Percentiles rank a stretch among this genome's conserved stretches.
phyloP scores from a whole-genome alignment of 2,113 vertebrate species.

The Prionailurus viverrinus region DNA sequence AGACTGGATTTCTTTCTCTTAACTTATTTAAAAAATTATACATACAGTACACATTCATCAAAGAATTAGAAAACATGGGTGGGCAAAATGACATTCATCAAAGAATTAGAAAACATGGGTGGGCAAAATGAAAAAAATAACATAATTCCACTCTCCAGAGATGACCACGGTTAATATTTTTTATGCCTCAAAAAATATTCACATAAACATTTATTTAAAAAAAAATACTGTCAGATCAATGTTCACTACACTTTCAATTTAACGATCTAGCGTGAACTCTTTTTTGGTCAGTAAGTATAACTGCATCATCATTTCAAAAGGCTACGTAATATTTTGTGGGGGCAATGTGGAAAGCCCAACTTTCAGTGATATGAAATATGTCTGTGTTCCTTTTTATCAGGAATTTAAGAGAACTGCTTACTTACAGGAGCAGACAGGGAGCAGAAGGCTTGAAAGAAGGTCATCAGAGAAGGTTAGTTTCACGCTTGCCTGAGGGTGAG shows the following conservation, averaged over 20 bases:
- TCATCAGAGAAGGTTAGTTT: constrained; percentile 84
- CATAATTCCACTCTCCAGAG: not conserved
- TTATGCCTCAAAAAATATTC: not conserved
- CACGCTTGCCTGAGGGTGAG: constrained; percentile 74
- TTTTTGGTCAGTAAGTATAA: constrained; percentile 32
- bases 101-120: constrained; percentile 21
- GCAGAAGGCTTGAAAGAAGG: constrained; percentile 85
- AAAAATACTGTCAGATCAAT: not conserved
- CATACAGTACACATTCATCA: not conserved
- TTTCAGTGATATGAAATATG: not conserved
- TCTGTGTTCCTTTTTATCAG: not conserved
- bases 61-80: constrained; percentile 21
- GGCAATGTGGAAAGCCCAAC: not conserved
- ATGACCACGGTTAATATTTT: not conserved
- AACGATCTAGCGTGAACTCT: not conserved
- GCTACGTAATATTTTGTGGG: not conserved
- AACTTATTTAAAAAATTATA: constrained; percentile 55
- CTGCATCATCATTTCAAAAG: not conserved
- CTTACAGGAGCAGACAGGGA: constrained; percentile 66
- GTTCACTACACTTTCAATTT: constrained; percentile 52
- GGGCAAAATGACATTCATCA: not conserved
- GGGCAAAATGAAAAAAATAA: not conserved
- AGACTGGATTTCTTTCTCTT: constrained; percentile 60
- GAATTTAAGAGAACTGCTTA: constrained; percentile 68
- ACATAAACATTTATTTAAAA: not conserved